These are phyloP conservation scores for Listronotus bonariensis DNA, from an alignment of 1,140 invertebrate species.

Conservation along the genomic window DNA sequence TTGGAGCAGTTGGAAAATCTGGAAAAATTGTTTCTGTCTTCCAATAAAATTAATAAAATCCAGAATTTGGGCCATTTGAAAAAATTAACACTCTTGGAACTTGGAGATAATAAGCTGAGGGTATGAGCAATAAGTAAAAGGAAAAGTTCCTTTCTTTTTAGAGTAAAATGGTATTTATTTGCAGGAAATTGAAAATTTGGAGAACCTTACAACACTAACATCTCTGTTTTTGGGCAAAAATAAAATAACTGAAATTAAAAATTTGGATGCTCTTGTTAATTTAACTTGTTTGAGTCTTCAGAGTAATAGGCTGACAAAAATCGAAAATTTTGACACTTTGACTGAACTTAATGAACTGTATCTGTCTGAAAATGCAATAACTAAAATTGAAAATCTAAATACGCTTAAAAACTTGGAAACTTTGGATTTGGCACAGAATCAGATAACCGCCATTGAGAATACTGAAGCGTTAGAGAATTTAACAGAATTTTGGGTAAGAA, in stretches of 20 bases:
- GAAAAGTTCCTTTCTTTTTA: too few relatives aligned
- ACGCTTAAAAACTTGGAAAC: constrained; percentile 77
- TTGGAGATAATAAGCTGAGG: constrained; percentile 94
- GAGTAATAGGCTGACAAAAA: constrained; percentile 84
- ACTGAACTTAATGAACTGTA: constrained; percentile 86
- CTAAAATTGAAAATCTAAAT: constrained; percentile 73
- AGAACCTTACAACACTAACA: constrained; percentile 72
- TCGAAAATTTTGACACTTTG: constrained; percentile 83
- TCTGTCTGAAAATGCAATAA: constrained; percentile 92
- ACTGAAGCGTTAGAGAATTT: constrained; percentile 74
- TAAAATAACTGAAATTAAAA: constrained; percentile 90
- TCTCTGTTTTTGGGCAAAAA: constrained; percentile 93
- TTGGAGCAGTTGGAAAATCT: constrained; percentile 80
- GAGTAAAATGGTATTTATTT: too few relatives aligned
- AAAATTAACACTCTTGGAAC: constrained; percentile 84
- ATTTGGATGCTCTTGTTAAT: constrained; percentile 77
- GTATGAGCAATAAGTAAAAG: constrained; percentile 56
- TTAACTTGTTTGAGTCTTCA: constrained; percentile 88
- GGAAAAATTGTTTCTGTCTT: constrained; percentile 87
- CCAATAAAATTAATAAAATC: constrained; percentile 92
- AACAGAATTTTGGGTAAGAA: constrained; percentile 91
- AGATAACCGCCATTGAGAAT: constrained; percentile 82
- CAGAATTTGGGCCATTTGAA: constrained; percentile 86
- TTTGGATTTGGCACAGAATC: constrained; percentile 89
- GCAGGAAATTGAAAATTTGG: constrained; percentile 83